These are phyloP conservation scores for Herminia tarsipennalis DNA, from an alignment of 2,888 invertebrate species.

Conservation along the genomic window DNA sequence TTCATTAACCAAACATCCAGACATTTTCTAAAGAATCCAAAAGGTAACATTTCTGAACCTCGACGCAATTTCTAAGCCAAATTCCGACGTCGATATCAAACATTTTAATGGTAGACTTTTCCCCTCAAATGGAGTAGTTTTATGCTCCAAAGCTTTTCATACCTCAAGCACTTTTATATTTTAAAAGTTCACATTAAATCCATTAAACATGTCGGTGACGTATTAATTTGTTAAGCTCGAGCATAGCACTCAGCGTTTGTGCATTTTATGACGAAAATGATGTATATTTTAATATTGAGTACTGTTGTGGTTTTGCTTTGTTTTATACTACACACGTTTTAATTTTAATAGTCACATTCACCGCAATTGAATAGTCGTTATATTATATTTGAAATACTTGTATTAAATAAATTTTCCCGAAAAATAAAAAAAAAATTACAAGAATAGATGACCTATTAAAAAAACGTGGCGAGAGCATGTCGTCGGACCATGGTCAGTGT, in stretches of 20 bases:
- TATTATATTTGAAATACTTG: neutral
- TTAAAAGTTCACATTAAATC: slow-evolving; percentile 51
- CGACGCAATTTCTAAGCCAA: slow-evolving; percentile 30
- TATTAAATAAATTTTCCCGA: no score
- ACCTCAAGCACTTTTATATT: slow-evolving; percentile 42
- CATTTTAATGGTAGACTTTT: slow-evolving; percentile 45
- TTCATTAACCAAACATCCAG: slow-evolving; percentile 10
- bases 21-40: slow-evolving; percentile 24
- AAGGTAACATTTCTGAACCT: slow-evolving; percentile 8
- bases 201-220: slow-evolving; percentile 39
- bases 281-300: slow-evolving; percentile 27
- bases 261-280: slow-evolving; percentile 23
- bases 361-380: neutral
- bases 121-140: slow-evolving; percentile 47
- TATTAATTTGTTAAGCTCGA: slow-evolving; percentile 32
- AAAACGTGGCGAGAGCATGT: no score
- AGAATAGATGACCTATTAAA: no score
- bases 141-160: slow-evolving; percentile 44
- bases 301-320: slow-evolving; percentile 18
- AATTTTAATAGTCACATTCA: neutral
- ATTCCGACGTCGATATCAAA: slow-evolving; percentile 27
- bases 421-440: no score
- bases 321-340: slow-evolving; percentile 1
- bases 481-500: no score
- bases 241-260: slow-evolving; percentile 15